Conservation (phyloP, 2,113 vertebrate species). For the Elgaria multicarinata region DNA sequence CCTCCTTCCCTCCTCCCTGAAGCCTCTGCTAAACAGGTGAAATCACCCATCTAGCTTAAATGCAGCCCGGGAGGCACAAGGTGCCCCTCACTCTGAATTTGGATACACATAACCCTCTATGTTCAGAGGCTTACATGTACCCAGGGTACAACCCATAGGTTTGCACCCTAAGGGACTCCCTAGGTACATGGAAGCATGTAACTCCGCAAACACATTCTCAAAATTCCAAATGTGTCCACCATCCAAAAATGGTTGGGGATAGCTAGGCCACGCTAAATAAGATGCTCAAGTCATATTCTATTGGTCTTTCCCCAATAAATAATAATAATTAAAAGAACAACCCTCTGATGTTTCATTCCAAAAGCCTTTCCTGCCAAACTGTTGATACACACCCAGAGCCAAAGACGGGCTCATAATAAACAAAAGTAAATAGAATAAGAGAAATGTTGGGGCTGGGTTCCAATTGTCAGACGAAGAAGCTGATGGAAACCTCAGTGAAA, state of each 20-base stretch:
- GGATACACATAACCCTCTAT: too few species aligned
- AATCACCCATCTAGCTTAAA: too few species aligned
- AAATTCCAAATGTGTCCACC: too few species aligned
- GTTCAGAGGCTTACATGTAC: too few species aligned
- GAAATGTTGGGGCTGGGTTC: neutral
- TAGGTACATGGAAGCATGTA: neutral
- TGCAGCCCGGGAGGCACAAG: too few species aligned
- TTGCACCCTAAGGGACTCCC: too few species aligned
- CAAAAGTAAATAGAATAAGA: neutral
- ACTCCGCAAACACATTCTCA: neutral
- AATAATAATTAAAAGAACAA: too few species aligned
- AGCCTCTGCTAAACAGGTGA: too few species aligned
- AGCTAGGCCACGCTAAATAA: neutral
- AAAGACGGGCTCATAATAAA: slow-evolving; percentile 28
- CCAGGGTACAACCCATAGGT: too few species aligned
- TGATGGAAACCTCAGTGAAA: slow-evolving; percentile 12
- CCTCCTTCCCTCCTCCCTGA: too few species aligned
- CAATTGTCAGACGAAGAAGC: slow-evolving; percentile 14
- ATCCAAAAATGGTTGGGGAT: too few species aligned
- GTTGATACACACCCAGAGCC: neutral
- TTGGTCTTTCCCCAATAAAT: neutral
- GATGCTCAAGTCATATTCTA: neutral
- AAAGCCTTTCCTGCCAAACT: neutral
- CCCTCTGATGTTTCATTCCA: neutral
- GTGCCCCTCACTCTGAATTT: too few species aligned